Base-by-base conservation (phyloP, 2,797 vertebrate genomes). In the Sylvia borin region DNA sequence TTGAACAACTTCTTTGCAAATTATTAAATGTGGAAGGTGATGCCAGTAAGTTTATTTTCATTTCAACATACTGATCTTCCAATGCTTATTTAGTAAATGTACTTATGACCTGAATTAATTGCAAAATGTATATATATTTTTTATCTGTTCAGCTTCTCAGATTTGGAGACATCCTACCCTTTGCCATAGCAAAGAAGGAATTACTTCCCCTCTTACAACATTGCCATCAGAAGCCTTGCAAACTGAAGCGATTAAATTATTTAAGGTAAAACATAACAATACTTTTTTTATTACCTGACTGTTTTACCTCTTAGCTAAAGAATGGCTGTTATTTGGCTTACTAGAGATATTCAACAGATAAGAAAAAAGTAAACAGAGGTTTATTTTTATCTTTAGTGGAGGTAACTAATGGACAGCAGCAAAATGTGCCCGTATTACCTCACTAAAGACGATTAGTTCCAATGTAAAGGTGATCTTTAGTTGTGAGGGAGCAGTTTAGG, bases 181-280 rank as follows among this genome's bases (percentile, higher is more conserved):
- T 95, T 99, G 99, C 96, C 99, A 99, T 96, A 99, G 98, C 97
- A 99, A 99, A 96, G 99, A 99, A 97, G 99, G 99, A 72, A 98
- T 99, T 92, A 91, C 95, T 32, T 99, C 98, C 47, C 98, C 99
- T 48, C 98, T 99, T 88, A 99, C 99, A 92, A 99, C 99, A 7
- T 92, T 99, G 75, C 99, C 99, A 38, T 99, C 99, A 16, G 98
- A 99, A 97, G 99, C 99, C 57, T 97, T 99, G 83, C 99, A 99
- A 97, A 99, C 99, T 5, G 99, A 99, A 97, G 99, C 99, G 13
- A 98, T 99, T 87, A 99, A 99, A 96, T 98, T 99, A 95, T 99
- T 99, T 94, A 99, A 99, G 99, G 99, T 99, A 98, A 97, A 92
- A 71, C 24, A 47, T 5, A 40, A 48, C 34, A 83, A 32, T 81